phyloP scores from a whole-genome alignment of 1,140 invertebrate genomes.

The Drosophila orosa region DNA sequence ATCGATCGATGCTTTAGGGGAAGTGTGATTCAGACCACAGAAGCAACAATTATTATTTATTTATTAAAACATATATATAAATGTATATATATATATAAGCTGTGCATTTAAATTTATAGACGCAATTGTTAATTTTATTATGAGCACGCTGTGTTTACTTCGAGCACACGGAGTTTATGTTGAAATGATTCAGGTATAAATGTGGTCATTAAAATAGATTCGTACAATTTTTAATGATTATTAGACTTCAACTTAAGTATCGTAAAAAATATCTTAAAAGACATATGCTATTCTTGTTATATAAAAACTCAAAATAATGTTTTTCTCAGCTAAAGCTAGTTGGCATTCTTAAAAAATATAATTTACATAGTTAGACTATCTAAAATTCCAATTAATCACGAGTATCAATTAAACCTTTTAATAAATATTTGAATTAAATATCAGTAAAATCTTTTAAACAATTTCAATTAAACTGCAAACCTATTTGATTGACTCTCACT shows the following conservation, averaged over 20 bases:
- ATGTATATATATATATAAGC: not conserved
- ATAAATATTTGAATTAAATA: too few species aligned
- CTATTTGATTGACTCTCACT: not conserved
- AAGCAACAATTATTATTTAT: constrained; percentile 51
- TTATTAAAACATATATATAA: constrained; percentile 12
- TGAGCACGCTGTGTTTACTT: constrained; percentile 22
- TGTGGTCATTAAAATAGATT: not conserved
- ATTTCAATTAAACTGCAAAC: not conserved
- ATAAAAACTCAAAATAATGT: not conserved
- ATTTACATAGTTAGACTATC: not conserved
- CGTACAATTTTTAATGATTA: not conserved
- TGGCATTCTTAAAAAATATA: not conserved
- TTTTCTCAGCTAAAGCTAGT: not conserved
- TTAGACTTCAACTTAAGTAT: not conserved
- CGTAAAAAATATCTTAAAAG: not conserved
- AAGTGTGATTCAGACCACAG: constrained; percentile 4
- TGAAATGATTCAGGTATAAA: not conserved
- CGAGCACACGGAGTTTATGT: constrained; percentile 13
- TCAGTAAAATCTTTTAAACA: not conserved
- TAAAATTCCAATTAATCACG: not conserved
- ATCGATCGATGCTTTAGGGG: constrained; percentile 27
- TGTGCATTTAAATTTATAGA: constrained; percentile 25
- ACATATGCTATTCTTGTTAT: not conserved
- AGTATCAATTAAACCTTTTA: not conserved
- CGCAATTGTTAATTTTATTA: constrained; percentile 76